Evolutionary conservation across 2,888 invertebrate genomes (phyloP).

Genomic region (Rhagonycha lutea): DNA sequence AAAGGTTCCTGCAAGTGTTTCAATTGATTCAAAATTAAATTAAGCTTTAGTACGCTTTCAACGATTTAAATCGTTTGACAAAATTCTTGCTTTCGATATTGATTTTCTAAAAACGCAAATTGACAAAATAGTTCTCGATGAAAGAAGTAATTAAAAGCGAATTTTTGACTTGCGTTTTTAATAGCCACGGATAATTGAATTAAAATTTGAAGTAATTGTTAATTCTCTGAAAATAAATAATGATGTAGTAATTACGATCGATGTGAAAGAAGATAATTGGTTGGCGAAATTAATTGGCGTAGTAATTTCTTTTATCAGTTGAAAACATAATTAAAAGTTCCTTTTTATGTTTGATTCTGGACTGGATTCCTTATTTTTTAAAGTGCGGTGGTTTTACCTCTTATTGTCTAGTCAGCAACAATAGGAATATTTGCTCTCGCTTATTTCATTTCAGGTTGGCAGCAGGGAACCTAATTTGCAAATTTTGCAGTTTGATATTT

Average conservation of each 20-base stretch:
- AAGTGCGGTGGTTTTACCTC: slow-evolving; percentile 17
- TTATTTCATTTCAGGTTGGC: slow-evolving; percentile 17
- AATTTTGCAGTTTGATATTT: slow-evolving; percentile 24
- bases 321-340: not conserved
- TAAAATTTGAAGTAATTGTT: not conserved
- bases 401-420: slow-evolving; percentile 21
- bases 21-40: not conserved
- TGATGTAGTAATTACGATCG: not conserved
- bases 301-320: not conserved
- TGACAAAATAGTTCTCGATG: not conserved
- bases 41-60: not conserved
- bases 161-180: not conserved
- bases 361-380: not conserved
- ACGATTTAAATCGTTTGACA: not conserved
- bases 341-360: not conserved
- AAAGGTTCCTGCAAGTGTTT: not conserved
- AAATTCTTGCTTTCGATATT: not conserved
- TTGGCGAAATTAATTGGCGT: not conserved
- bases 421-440: slow-evolving; percentile 26
- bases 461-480: slow-evolving; percentile 23
- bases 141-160: not conserved
- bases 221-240: not conserved
- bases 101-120: not conserved
- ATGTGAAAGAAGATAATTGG: not conserved
- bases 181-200: not conserved